These are phyloP conservation scores for Schlechtendalia chinensis DNA, from an alignment of 1,140 invertebrate species.

Conservation along the genomic window DNA sequence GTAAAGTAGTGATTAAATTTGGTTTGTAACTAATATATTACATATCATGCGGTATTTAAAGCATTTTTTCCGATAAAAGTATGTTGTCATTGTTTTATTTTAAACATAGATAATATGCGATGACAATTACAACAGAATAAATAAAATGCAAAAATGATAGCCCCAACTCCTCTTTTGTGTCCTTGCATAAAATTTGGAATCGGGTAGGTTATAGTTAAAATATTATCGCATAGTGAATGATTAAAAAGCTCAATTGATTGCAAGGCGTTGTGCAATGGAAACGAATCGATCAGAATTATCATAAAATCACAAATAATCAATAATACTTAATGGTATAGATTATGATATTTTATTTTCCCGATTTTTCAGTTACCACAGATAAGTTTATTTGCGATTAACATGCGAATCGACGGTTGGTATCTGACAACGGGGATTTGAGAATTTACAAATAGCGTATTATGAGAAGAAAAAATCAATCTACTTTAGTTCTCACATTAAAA, in stretches of 20 bases:
- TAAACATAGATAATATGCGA: too few species aligned
- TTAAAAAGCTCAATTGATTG: background rate
- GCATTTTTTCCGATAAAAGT: too few species aligned
- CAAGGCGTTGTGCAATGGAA: too few species aligned
- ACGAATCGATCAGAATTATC: background rate
- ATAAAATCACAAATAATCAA: background rate
- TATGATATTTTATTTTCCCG: background rate
- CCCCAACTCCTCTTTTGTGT: too few species aligned
- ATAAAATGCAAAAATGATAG: too few species aligned
- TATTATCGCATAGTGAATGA: background rate
- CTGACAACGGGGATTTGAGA: background rate
- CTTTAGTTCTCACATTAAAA: background rate
- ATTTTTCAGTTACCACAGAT: background rate
- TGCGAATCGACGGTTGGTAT: background rate
- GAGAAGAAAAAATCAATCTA: background rate
- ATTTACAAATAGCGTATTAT: background rate
- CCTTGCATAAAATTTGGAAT: too few species aligned
- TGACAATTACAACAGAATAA: too few species aligned
- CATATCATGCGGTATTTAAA: too few species aligned
- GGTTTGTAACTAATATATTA: too few species aligned
- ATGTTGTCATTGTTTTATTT: too few species aligned
- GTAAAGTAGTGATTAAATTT: too few species aligned
- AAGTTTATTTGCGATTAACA: background rate
- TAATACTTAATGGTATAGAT: conserved; percentile 11
- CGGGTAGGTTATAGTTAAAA: too few species aligned